Percentiles rank a stretch among this genome's conserved stretches.
Conservation (phyloP, 2,113 vertebrate species). For the Erinaceus europaeus region DNA sequence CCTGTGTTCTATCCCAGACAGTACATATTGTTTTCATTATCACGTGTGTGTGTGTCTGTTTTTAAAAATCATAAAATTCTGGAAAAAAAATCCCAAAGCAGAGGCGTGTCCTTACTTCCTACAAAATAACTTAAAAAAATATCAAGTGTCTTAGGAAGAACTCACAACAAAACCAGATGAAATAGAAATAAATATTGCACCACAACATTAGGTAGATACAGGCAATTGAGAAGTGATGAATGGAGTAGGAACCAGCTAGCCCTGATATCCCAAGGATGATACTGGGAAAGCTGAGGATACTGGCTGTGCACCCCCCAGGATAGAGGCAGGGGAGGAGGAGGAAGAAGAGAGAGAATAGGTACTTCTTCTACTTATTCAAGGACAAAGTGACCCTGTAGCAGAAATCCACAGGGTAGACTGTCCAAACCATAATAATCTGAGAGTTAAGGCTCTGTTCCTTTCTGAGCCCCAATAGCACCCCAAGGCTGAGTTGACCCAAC, state of each 20-base stretch:
- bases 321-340: accelerated
- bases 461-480: not conserved
- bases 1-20: too few species aligned
- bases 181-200: not conserved
- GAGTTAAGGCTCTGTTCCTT: not conserved
- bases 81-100: not conserved
- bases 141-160: not conserved
- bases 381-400: not conserved
- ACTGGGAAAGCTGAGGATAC: not conserved
- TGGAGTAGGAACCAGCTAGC: not conserved
- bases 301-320: not conserved
- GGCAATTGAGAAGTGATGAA: not conserved
- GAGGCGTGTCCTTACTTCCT: not conserved
- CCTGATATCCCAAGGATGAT: not conserved
- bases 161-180: not conserved
- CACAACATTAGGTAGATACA: not conserved
- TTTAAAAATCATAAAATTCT: too few species aligned
- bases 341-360: too few species aligned
- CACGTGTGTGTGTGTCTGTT: too few species aligned
- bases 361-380: not conserved
- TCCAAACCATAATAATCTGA: not conserved
- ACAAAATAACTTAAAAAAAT: not conserved
- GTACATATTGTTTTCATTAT: too few species aligned
- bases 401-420: not conserved
- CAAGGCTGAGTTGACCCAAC: too few species aligned